Percentiles rank a stretch among this genome's conserved stretches.
These are phyloP conservation scores for Lineus longissimus DNA, from an alignment of 1,140 invertebrate genomes.

Conservation along the genomic window DNA sequence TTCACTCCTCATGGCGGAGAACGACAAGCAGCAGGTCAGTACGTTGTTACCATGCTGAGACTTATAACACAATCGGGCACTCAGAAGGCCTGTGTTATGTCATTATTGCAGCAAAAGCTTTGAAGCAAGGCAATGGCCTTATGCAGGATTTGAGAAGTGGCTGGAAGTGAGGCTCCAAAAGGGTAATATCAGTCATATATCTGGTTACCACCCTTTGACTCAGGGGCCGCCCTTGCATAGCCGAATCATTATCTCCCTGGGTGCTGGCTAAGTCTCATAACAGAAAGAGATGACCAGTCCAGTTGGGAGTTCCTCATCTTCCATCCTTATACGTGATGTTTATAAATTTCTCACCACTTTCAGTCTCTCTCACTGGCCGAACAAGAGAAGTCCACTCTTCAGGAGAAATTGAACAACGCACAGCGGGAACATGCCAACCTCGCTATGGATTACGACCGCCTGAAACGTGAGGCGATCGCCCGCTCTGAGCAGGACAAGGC, in stretches of 20 bases:
- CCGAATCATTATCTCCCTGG: too few relatives aligned
- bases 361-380: constrained; percentile 47
- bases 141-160: too few relatives aligned
- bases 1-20: constrained; percentile 50
- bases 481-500: constrained; percentile 46
- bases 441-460: constrained; percentile 43
- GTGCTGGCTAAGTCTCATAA: too few relatives aligned
- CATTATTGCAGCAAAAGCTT: background rate
- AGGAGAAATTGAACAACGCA: constrained; percentile 43
- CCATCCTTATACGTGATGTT: too few relatives aligned
- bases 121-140: too few relatives aligned
- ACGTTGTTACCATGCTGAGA: background rate
- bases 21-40: constrained; percentile 53
- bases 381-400: constrained; percentile 50
- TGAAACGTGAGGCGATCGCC: constrained; percentile 42
- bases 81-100: background rate
- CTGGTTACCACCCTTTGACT: too few relatives aligned
- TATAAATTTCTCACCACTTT: constrained; percentile 12
- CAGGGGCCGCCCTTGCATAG: too few relatives aligned
- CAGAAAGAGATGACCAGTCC: too few relatives aligned
- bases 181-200: too few relatives aligned
- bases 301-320: too few relatives aligned
- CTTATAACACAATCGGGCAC: background rate
- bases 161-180: too few relatives aligned
- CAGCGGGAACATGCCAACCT: constrained; percentile 35